A percentile compares a stretch with the other conserved stretches of the same genome.
Conservation (phyloP, 2,797 vertebrate genomes). For the Hemitrygon akajei region DNA sequence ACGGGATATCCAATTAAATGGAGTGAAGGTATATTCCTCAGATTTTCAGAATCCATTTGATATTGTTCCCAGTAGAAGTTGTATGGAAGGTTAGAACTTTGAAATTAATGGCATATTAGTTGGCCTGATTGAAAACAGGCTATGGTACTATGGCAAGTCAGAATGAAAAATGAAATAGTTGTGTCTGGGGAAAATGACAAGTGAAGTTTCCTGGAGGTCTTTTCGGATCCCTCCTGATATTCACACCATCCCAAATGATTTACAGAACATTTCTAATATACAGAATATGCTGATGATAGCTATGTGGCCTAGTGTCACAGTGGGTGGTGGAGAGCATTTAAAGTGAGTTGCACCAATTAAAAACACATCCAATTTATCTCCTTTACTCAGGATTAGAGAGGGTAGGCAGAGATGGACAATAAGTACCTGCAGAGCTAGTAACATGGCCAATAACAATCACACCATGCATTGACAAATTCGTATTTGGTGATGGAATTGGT, state of each 20-base stretch:
- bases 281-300: neutral
- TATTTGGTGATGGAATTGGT: too few species aligned
- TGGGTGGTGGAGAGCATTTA: neutral
- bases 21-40: neutral
- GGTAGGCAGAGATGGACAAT: too few species aligned
- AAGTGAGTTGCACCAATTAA: neutral
- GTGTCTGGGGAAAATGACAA: neutral
- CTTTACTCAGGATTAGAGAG: neutral
- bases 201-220: neutral
- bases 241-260: neutral
- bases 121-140: neutral
- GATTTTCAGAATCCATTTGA: neutral
- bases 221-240: neutral
- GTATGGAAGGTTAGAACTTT: neutral
- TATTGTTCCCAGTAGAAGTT: neutral
- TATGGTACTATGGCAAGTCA: accelerated
- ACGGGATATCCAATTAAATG: neutral
- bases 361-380: too few species aligned
- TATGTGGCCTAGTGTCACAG: neutral
- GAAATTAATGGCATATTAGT: neutral
- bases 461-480: too few species aligned
- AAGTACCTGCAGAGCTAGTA: too few species aligned
- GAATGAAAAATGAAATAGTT: neutral
- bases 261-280: neutral
- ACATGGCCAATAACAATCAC: too few species aligned